Conservation (phyloP, 2,113 vertebrate genomes). For the Pomatorhinus ruficollis region DNA sequence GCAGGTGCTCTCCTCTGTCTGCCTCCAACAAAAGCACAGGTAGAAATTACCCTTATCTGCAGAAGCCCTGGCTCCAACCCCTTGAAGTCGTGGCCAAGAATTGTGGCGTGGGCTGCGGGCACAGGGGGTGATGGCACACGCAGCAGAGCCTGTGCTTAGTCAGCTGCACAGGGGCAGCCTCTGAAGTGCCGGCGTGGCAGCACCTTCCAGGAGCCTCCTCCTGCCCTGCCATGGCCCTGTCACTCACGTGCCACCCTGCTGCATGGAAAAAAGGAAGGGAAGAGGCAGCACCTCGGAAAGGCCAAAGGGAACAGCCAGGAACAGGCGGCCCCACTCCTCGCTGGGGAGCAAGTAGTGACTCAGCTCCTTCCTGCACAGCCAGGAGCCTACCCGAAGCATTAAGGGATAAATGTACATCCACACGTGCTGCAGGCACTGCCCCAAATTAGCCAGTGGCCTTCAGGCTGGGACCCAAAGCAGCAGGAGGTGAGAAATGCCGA, state of each 20-base stretch:
- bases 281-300: not conserved
- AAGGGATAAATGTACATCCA: constrained; percentile 46
- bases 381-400: not conserved
- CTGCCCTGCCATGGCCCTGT: not conserved
- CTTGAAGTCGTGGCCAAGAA: constrained; percentile 17
- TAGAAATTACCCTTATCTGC: not conserved
- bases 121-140: not conserved
- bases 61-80: not conserved
- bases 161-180: not conserved
- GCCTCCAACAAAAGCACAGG: not conserved
- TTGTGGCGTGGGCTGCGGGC: not conserved
- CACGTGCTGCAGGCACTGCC: constrained; percentile 4
- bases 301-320: not conserved
- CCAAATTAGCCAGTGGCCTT: not conserved
- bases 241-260: not conserved
- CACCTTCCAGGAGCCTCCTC: not conserved
- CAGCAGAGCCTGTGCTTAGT: not conserved
- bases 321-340: not conserved
- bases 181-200: not conserved
- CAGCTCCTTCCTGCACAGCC: constrained; percentile 12
- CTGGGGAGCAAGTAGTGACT: not conserved
- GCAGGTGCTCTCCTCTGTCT: not conserved
- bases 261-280: not conserved
- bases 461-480: constrained; percentile 11
- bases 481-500: not conserved